Base-by-base conservation (phyloP, 2,888 invertebrate species). In the Drosophila seclusa region DNA sequence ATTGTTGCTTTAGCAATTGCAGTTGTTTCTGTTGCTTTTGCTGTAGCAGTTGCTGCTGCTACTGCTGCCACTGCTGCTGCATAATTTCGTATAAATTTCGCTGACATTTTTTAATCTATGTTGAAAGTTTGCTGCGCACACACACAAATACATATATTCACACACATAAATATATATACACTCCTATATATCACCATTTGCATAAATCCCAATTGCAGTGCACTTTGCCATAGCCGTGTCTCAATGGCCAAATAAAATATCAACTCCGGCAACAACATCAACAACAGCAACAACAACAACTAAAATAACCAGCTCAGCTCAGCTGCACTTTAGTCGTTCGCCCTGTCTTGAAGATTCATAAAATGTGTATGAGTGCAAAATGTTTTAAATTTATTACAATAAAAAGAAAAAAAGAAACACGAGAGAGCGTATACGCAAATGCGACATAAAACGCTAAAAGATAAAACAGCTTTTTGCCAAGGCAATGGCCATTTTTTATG, bases 381-480 rank as follows among this genome's bases (percentile, higher is more conserved):
- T 89, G 89, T 87, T 87, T 89, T 87, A 89, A 89, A 87, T 89
- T 89, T 87, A 87, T 89, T 89, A 89, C 87, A 87, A 89, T 83
- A 87, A 85, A 82, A 45, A 24, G 45, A 45, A 24, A 16, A 24
- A 45, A 24, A 24, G 13, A 21, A 32, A 32, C 11, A 82, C 77
- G 83, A 79, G 76, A 64, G 62, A 58, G 65, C 55, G 72, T 52
- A 73, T 85, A 87, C 87, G 85, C 83, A 89, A 87, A 89, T 89
- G 83, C 79, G 86, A 88, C 88, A 85, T 85, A 85, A 85, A 87
- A 85, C 75, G 88, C 84, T 87, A 81, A 85, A 85, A 88, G 88
- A 85, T 86, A 85, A 85, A 83, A 75, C 86, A 81, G 62, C 76
- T 66, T 45, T 45, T 45, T 60, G 68, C 68, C 58, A 64, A 68